These are phyloP conservation scores for Cosmia pyralina DNA, from an alignment of 2,888 invertebrate species.

Conservation along the genomic window DNA sequence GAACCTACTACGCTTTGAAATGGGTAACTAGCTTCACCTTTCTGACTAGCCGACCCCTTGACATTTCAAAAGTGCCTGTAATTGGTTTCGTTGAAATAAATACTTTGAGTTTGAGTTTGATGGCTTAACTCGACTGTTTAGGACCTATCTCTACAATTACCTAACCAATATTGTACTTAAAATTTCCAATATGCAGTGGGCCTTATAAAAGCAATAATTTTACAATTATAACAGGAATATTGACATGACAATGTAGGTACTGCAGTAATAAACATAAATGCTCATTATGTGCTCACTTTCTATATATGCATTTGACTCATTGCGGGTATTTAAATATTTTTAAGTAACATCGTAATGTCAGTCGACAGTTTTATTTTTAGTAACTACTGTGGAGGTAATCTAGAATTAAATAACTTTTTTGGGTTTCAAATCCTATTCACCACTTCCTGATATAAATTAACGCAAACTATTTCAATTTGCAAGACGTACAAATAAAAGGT, in stretches of 20 bases:
- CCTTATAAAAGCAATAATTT: conserved; percentile 15
- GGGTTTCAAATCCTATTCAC: background rate
- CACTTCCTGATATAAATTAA: background rate
- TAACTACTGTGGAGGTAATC: no score
- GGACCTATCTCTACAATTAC: no score
- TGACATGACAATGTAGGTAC: conserved; percentile 37
- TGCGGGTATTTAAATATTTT: conserved; percentile 15
- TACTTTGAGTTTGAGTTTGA: no score
- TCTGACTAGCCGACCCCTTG: no score
- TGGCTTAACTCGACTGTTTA: background rate
- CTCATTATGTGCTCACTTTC: conserved; percentile 1
- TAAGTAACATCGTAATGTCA: background rate
- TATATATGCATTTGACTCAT: background rate
- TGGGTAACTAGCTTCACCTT: no score
- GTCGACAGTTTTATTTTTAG: conserved; percentile 7
- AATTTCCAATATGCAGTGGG: conserved; percentile 15
- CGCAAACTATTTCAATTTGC: background rate
- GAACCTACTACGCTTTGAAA: no score
- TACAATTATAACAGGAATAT: conserved; percentile 23
- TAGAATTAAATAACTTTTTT: background rate
- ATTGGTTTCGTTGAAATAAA: no score
- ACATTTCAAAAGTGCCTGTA: no score
- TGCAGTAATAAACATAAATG: background rate
- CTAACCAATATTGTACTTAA: conserved; percentile 3
- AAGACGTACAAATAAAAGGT: background rate